A percentile compares a stretch with the other conserved stretches of the same genome.
These are phyloP conservation scores for Tenthredo distinguenda DNA, from an alignment of 2,888 invertebrate species.

Conservation along the genomic window DNA sequence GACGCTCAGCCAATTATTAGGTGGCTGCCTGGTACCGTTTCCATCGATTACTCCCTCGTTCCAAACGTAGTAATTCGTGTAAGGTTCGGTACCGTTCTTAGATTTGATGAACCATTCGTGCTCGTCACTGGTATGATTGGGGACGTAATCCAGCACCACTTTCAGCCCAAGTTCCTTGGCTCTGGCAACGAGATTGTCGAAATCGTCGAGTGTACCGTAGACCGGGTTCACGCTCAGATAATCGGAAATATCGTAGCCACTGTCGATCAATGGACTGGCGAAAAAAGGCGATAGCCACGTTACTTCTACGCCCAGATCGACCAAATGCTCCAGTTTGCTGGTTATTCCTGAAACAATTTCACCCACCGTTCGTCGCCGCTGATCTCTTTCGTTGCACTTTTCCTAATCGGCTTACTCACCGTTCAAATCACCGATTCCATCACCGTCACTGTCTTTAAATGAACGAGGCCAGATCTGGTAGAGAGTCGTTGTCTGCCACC, in stretches of 20 bases:
- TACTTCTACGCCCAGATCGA: conserved; percentile 76
- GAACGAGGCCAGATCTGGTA: conserved; percentile 80
- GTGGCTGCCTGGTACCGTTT: conserved; percentile 17
- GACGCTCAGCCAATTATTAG: conserved; percentile 38
- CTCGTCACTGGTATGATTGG: conserved; percentile 74
- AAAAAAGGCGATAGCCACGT: conserved; percentile 81
- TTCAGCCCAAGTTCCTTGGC: conserved; percentile 60
- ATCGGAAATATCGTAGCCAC: conserved; percentile 80
- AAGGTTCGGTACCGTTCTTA: conserved; percentile 67
- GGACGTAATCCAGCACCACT: conserved; percentile 67
- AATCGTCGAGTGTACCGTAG: conserved; percentile 79
- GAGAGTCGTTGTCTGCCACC: conserved; percentile 80
- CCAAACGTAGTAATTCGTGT: conserved; percentile 80
- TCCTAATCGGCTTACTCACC: conserved; percentile 68
- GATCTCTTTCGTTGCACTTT: conserved; percentile 66
- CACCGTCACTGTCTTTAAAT: conserved; percentile 80
- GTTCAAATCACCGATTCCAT: conserved; percentile 80
- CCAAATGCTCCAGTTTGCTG: conserved; percentile 74
- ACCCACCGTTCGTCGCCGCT: conserved; percentile 59
- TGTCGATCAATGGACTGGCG: conserved; percentile 79
- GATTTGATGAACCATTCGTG: conserved; percentile 80
- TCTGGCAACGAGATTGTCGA: conserved; percentile 67
- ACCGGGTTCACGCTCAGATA: conserved; percentile 78
- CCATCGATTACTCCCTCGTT: conserved; percentile 42
- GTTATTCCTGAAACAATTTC: conserved; percentile 62